Percentiles rank a stretch among this genome's conserved stretches.
Evolutionary conservation across 2,113 vertebrate genomes (phyloP).

Genomic region (Corythornis cristatus): DNA sequence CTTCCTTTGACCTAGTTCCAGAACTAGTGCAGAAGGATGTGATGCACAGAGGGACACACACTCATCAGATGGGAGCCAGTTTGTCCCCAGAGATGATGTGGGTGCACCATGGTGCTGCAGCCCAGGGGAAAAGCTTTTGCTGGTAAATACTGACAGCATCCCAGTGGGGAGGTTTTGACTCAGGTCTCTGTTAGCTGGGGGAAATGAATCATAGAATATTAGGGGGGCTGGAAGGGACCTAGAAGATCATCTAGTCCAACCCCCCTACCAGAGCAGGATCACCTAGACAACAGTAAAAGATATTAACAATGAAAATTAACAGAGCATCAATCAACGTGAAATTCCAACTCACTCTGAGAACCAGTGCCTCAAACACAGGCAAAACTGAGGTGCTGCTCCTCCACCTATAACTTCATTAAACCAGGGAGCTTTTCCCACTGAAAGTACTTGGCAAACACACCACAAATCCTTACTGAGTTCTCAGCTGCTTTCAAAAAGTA

Average conservation of each 20-base stretch:
- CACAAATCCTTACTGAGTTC: conserved; percentile 42
- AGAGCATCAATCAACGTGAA: background rate
- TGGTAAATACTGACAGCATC: background rate
- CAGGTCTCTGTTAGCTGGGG: background rate
- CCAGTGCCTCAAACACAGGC: background rate
- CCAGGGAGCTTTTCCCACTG: conserved; percentile 30
- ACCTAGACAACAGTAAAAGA: background rate
- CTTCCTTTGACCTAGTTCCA: background rate
- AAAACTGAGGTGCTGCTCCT: background rate
- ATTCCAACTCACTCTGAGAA: conserved; percentile 28
- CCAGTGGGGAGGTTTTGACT: background rate
- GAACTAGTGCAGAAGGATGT: background rate
- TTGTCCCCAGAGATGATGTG: background rate
- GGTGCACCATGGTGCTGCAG: background rate
- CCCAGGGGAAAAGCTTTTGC: background rate
- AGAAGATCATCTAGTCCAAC: no score
- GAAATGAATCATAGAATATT: background rate
- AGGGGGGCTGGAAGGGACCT: no score
- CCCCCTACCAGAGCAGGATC: no score
- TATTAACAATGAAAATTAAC: background rate
- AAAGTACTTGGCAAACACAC: conserved; percentile 33
- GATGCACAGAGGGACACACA: background rate
- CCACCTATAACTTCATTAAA: conserved; percentile 52
- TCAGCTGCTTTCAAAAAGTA: conserved; percentile 64
- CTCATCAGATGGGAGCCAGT: fast-evolving